Evolutionary conservation across 2,888 invertebrate genomes (phyloP).

Genomic region (Pemphredon lugubris): DNA sequence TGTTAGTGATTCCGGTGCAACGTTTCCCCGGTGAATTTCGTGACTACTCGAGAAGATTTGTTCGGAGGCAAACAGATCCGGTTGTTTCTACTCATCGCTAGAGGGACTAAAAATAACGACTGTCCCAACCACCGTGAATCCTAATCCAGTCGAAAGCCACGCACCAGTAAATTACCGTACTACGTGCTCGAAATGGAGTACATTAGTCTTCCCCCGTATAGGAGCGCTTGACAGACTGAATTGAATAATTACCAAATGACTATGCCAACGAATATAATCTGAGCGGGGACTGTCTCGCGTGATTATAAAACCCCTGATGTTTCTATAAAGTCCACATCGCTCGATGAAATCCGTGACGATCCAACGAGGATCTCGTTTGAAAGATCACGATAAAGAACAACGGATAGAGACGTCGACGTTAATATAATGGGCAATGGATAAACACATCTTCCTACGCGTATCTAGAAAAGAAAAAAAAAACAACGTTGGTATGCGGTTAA

Average conservation of each 20-base stretch:
- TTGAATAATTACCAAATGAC: constrained; percentile 55
- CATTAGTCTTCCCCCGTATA: constrained; percentile 43
- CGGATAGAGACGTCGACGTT: no score
- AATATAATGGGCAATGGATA: no score
- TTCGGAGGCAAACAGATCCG: constrained; percentile 16
- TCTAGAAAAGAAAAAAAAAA: no score
- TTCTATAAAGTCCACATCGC: neutral
- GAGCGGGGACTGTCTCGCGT: neutral
- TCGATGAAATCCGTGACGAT: neutral
- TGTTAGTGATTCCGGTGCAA: no score
- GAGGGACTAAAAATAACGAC: constrained; percentile 45
- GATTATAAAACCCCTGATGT: constrained; percentile 8
- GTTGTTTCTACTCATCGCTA: constrained; percentile 29
- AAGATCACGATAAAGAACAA: neutral
- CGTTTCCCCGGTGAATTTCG: neutral
- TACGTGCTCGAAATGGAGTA: constrained; percentile 41
- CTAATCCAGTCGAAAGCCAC: constrained; percentile 53
- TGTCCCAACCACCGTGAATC: constrained; percentile 27
- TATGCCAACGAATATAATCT: constrained; percentile 18
- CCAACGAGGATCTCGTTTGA: neutral
- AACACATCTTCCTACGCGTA: no score
- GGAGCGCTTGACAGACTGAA: constrained; percentile 35
- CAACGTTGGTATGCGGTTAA: no score
- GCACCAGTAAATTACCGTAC: constrained; percentile 54
- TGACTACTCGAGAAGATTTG: neutral